phyloP scores from a whole-genome alignment of 2,797 vertebrate species.

The Danio albolineatus region DNA sequence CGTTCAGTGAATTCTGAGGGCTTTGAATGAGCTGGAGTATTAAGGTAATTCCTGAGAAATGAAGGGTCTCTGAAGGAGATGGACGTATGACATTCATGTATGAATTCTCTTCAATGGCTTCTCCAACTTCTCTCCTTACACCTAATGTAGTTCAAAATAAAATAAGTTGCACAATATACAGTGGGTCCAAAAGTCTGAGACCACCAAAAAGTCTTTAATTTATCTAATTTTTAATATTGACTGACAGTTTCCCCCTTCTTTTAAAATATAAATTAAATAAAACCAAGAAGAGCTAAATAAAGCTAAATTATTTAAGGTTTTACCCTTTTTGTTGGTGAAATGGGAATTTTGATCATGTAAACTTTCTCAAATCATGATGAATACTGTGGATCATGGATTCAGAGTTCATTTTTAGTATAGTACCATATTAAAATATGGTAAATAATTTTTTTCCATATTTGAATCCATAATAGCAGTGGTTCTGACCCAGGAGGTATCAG shows the following conservation, averaged over 20 bases:
- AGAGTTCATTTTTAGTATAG: neutral
- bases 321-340: neutral
- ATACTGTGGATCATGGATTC: neutral
- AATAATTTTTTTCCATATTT: neutral
- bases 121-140: conserved; percentile 50
- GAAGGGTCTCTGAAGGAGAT: conserved; percentile 29
- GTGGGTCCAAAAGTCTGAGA: conserved; percentile 5
- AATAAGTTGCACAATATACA: conserved; percentile 33
- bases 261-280: neutral
- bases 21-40: conserved; percentile 61
- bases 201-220: neutral
- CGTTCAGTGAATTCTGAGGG: conserved; percentile 58
- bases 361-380: neutral
- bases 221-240: neutral
- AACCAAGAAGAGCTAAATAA: neutral
- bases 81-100: conserved; percentile 31
- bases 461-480: neutral
- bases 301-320: neutral
- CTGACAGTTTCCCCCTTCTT: neutral
- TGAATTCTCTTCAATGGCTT: conserved; percentile 56
- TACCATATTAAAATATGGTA: neutral
- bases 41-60: conserved; percentile 29
- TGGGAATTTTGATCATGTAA: neutral
- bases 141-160: conserved; percentile 14
- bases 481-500: neutral